Conservation (phyloP, 2,888 invertebrate species). For the Flabesymbios commensalis region DNA sequence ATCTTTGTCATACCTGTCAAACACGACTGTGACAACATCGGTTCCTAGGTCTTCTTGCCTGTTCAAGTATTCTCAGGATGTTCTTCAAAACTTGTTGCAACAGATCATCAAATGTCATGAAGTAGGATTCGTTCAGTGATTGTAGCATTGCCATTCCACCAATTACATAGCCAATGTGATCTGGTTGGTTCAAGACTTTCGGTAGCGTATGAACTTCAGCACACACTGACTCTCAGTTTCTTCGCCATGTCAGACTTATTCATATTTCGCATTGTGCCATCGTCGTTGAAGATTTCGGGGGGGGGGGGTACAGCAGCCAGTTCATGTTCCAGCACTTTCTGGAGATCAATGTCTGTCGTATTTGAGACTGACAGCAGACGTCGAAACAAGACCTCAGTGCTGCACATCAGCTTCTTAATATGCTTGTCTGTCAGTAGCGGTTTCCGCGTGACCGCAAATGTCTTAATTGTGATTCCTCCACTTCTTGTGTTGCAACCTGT, state of each 20-base stretch:
- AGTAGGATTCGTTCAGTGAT: too few species aligned
- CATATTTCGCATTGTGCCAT: too few species aligned
- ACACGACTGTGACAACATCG: constrained; percentile 3
- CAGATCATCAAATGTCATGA: not conserved
- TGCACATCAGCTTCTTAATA: not conserved
- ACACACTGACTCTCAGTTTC: constrained; percentile 17
- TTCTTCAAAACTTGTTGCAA: too few species aligned
- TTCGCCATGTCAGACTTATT: constrained; percentile 15
- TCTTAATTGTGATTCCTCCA: not conserved
- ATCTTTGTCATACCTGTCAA: constrained; percentile 19
- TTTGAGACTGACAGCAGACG: constrained; percentile 17
- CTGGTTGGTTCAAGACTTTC: not conserved
- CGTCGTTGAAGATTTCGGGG: too few species aligned
- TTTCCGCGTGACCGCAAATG: constrained; percentile 15
- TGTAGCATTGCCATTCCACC: constrained; percentile 12
- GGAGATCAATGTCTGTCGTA: constrained; percentile 8
- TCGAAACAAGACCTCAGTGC: constrained; percentile 14
- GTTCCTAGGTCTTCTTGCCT: constrained; percentile 1
- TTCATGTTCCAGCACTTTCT: constrained; percentile 9
- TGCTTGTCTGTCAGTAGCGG: constrained; percentile 1
- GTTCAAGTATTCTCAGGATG: too few species aligned
- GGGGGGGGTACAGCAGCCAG: too few species aligned
- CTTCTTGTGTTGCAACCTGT: constrained; percentile 11
- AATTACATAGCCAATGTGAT: constrained; percentile 12
- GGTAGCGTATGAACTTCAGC: constrained; percentile 1